Conservation (phyloP, 2,113 vertebrate genomes). For the Sylvia atricapilla region DNA sequence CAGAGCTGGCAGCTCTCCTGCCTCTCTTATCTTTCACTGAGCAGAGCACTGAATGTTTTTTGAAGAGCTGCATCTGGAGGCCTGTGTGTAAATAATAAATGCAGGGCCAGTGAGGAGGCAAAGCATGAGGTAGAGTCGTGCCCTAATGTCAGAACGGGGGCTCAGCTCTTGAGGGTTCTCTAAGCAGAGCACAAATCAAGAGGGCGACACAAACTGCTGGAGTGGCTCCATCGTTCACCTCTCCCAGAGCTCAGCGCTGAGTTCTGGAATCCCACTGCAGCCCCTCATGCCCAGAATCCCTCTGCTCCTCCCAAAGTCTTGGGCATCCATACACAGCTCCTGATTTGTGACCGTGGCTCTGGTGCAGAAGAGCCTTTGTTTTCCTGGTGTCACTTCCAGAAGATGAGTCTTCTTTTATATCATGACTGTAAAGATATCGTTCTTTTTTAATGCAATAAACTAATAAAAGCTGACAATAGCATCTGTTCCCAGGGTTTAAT, state of each 20-base stretch:
- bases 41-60: neutral
- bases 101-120: neutral
- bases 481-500: conserved; percentile 54
- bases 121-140: neutral
- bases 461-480: conserved; percentile 52
- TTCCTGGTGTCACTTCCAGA: neutral
- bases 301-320: neutral
- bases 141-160: neutral
- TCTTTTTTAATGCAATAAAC: conserved; percentile 18
- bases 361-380: neutral
- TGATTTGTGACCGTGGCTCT: neutral
- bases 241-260: no score
- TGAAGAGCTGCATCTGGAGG: conserved; percentile 32
- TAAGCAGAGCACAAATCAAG: neutral
- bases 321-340: accelerated
- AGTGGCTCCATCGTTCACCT: neutral
- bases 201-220: neutral
- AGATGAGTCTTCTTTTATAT: neutral
- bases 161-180: neutral
- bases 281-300: neutral
- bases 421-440: neutral
- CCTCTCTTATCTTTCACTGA: neutral
- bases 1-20: neutral
- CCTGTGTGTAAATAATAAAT: neutral
- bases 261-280: neutral